Base-by-base conservation (phyloP, 2,113 vertebrate species). In the Leuciscus idus region DNA sequence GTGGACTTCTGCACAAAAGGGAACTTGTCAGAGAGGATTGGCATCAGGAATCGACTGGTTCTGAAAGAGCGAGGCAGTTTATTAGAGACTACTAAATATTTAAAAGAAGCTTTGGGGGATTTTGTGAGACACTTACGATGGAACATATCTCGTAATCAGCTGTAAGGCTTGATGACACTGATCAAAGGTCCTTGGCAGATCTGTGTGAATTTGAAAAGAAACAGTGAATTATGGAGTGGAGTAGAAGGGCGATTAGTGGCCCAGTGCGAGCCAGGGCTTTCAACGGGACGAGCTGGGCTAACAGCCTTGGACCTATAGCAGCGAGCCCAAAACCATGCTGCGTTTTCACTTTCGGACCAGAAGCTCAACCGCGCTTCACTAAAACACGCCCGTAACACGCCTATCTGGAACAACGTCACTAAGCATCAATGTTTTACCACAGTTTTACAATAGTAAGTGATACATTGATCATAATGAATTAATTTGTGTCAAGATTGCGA, bases 1-100 rank as follows among this genome's bases (percentile, higher is more conserved):
- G 97, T 93, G 12, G 98, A 99, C 90, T 99, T 99, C 92, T 95
- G 96, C 76, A 98, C 87, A 83, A 97, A 99, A 15, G 98, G 98
- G 87, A 99, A 99, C 81, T 95, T 96, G 26, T 97, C 96, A 4
- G 91, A 94, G 52, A 99, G 92, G 88, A 99, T 97, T 0, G 97
- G 96, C 95, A 97, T 95, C 84, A 99, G 95, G 91, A 99, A 99
- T 9, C 94, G 95, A 0, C 97, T 96, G 2, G 98, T 97, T 79
- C 98, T 99, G 77, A 30, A 84, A 70, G 19, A 28, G 26, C 4
- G 36, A 21, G 33, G 57, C 26, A 78, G 23, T 6, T 59, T 6
- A n/a, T 55, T 3, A 43, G 23, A 19, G 13, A 11, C 12, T 9
- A 15, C 19, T 33, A 61, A 76, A 82, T 6, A 9, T 3, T 57